Evolutionary conservation across 2,888 invertebrate genomes (phyloP).

Genomic region (Caenorhabditis panamensis): DNA sequence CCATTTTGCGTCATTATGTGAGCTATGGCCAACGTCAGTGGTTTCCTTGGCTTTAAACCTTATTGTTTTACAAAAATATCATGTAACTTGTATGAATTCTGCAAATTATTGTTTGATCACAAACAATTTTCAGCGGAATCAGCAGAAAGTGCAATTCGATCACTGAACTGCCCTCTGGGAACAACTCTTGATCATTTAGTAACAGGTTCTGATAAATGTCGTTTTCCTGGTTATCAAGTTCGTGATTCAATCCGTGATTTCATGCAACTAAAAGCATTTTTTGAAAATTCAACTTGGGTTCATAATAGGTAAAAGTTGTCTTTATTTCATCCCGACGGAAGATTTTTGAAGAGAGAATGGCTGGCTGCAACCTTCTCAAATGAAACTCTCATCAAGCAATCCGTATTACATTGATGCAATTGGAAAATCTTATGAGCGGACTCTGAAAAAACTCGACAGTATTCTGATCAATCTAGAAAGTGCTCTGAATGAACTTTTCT

Average conservation of each 20-base stretch:
- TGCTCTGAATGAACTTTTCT: constrained; percentile 62
- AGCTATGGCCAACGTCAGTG: constrained; percentile 72
- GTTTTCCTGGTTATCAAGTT: constrained; percentile 69
- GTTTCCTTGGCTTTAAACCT: constrained; percentile 68
- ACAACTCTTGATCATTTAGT: constrained; percentile 66
- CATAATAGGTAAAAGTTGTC: constrained; percentile 70
- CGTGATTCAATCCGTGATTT: constrained; percentile 66
- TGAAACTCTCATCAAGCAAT: constrained; percentile 60
- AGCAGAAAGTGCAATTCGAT: constrained; percentile 32
- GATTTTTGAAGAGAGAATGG: constrained; percentile 66
- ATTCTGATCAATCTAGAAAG: constrained; percentile 39
- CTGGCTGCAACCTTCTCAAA: constrained; percentile 65
- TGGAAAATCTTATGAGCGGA: constrained; percentile 59
- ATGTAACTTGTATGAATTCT: constrained; percentile 60
- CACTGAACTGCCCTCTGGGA: constrained; percentile 65
- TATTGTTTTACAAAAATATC: constrained; percentile 64
- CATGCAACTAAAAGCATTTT: constrained; percentile 63
- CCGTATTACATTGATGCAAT: constrained; percentile 66
- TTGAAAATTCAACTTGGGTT: constrained; percentile 70
- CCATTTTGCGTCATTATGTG: constrained; percentile 72
- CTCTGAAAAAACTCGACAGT: constrained; percentile 62
- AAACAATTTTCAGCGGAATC: constrained; percentile 44
- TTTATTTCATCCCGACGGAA: no score
- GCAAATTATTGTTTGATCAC: no score
- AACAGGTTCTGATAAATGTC: constrained; percentile 66